A percentile compares a stretch with the other conserved stretches of the same genome.
Conservation (phyloP, 1,140 invertebrate genomes). For the Procambarus clarkii region DNA sequence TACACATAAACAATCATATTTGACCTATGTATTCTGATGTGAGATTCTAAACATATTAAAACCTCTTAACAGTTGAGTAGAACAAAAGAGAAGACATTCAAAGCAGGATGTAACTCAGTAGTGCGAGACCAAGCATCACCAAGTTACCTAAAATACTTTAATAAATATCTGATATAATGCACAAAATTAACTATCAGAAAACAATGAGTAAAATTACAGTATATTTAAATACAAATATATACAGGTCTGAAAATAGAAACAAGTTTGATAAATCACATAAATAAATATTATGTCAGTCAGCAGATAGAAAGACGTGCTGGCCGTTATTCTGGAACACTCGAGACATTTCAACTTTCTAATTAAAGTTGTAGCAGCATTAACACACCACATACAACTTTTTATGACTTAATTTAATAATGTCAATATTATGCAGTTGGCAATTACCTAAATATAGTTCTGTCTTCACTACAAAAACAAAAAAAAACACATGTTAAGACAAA, state of each 20-base stretch:
- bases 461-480: too few species aligned
- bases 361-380: not conserved
- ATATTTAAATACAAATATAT: not conserved
- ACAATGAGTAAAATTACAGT: not conserved
- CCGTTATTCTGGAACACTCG: not conserved
- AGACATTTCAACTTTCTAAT: not conserved
- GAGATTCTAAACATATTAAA: not conserved
- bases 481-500: too few species aligned
- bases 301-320: not conserved
- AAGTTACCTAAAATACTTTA: not conserved
- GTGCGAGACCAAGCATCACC: not conserved
- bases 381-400: not conserved
- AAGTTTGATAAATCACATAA: not conserved
- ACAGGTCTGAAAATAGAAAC: not conserved
- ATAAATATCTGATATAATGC: constrained; percentile 7
- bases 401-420: not conserved
- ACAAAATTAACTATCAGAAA: constrained; percentile 6
- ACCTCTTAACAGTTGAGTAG: not conserved
- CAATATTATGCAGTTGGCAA: too few species aligned
- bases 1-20: not conserved
- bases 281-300: not conserved
- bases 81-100: not conserved
- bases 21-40: not conserved
- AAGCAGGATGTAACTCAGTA: not conserved
- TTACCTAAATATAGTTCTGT: too few species aligned